A percentile compares a stretch with the other conserved stretches of the same genome.
Conservation (phyloP, 2,888 invertebrate species). For the Drosophila atroscutellata region DNA sequence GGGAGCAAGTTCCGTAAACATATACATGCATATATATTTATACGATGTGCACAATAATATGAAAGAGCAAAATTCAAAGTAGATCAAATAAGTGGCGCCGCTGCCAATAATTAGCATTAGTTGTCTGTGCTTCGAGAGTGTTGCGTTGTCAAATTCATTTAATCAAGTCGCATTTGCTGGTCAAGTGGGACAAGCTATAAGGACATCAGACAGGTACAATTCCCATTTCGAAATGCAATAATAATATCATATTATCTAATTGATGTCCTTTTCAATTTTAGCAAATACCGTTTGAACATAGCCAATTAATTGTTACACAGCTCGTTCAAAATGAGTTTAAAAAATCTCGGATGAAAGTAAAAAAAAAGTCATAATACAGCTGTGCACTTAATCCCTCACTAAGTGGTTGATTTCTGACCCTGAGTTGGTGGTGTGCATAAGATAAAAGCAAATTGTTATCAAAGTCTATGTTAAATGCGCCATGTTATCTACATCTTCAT, state of each 20-base stretch:
- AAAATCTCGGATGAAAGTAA: background rate
- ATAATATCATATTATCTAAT: background rate
- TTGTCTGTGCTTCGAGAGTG: background rate
- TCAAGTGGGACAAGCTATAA: background rate
- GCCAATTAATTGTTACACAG: background rate
- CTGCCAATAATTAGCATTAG: background rate
- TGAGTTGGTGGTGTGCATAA: background rate
- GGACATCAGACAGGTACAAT: background rate
- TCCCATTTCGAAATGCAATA: background rate
- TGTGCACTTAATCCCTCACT: background rate
- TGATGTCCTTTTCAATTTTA: background rate
- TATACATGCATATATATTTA: slow-evolving; percentile 1
- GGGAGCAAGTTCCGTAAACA: slow-evolving; percentile 4
- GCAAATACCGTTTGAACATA: background rate
- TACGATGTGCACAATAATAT: slow-evolving; percentile 8
- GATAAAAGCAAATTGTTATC: slow-evolving; percentile 3
- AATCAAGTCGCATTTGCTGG: background rate
- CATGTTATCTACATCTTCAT: slow-evolving; percentile 2
- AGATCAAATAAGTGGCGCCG: background rate
- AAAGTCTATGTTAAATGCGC: slow-evolving; percentile 1
- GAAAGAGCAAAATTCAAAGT: background rate
- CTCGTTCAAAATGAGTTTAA: background rate
- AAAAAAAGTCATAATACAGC: background rate
- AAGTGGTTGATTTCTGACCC: slow-evolving; percentile 2
- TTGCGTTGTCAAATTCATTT: background rate